Conservation (phyloP, 2,113 vertebrate species). For the Ondatra zibethicus region DNA sequence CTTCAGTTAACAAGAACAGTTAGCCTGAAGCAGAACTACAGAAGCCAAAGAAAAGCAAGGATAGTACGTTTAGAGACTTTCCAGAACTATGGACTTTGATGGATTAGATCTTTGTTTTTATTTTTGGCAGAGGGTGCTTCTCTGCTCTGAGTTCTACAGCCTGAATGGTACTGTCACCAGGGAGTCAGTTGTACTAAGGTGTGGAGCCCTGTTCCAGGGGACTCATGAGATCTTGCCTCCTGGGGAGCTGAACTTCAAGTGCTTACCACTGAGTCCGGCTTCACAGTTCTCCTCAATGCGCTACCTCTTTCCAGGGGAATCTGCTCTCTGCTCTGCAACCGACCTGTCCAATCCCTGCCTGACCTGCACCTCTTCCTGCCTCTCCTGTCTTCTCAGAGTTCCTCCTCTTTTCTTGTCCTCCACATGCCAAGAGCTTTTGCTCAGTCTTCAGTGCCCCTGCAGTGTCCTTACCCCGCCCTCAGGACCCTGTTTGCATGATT, state of each 20-base stretch:
- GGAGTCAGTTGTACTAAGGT: not conserved
- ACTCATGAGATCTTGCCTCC: not conserved
- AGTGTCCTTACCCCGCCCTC: not conserved
- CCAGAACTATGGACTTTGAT: not conserved
- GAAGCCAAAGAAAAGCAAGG: not conserved
- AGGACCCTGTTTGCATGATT: not conserved
- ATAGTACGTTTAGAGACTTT: not conserved
- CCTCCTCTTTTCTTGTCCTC: not conserved
- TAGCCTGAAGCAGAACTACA: not conserved
- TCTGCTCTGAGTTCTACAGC: not conserved
- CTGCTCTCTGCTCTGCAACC: not conserved
- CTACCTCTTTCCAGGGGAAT: not conserved
- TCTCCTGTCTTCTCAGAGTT: not conserved
- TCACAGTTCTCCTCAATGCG: not conserved
- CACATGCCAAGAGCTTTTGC: not conserved
- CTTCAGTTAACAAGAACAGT: not conserved
- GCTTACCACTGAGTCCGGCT: not conserved
- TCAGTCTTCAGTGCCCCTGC: not conserved
- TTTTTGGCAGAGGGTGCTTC: not conserved
- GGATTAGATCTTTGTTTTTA: not conserved
- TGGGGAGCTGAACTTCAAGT: not conserved
- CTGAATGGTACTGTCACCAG: not conserved
- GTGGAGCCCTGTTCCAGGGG: not conserved
- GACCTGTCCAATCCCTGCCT: not conserved
- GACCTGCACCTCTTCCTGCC: not conserved